Conservation (phyloP, 2,797 vertebrate species). For the Chaetophractus vellerosus region DNA sequence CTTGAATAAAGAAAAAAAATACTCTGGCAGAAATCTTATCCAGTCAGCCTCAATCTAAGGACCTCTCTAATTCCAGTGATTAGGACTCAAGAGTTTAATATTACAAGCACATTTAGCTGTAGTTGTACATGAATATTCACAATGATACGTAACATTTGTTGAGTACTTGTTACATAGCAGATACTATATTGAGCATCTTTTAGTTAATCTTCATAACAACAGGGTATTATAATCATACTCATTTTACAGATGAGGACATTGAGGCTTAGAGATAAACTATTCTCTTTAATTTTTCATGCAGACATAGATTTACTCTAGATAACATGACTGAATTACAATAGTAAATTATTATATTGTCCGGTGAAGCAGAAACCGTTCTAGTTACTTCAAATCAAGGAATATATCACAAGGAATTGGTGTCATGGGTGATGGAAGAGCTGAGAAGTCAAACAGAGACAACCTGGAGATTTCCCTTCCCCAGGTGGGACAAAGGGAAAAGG, state of each 20-base stretch:
- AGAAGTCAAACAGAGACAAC: background rate
- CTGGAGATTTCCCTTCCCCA: background rate
- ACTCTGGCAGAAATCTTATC: background rate
- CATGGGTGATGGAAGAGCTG: background rate
- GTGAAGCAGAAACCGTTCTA: background rate
- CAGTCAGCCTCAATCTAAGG: background rate
- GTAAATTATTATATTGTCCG: background rate
- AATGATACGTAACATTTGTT: background rate
- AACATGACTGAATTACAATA: background rate
- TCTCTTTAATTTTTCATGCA: constrained; percentile 18
- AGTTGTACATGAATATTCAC: background rate
- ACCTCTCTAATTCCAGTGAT: background rate
- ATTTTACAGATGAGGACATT: background rate
- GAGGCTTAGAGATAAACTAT: background rate
- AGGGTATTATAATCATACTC: background rate
- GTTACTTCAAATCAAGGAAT: background rate
- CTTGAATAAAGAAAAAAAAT: background rate
- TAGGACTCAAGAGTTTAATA: background rate
- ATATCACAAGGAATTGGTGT: background rate
- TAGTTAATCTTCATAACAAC: constrained; percentile 41
- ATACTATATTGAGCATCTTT: background rate
- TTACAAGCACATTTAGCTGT: background rate
- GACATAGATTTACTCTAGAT: background rate
- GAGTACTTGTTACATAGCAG: too few species aligned
- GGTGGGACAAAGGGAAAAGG: background rate